phyloP scores from a whole-genome alignment of 2,888 invertebrate genomes.

The Synergus japonicus region DNA sequence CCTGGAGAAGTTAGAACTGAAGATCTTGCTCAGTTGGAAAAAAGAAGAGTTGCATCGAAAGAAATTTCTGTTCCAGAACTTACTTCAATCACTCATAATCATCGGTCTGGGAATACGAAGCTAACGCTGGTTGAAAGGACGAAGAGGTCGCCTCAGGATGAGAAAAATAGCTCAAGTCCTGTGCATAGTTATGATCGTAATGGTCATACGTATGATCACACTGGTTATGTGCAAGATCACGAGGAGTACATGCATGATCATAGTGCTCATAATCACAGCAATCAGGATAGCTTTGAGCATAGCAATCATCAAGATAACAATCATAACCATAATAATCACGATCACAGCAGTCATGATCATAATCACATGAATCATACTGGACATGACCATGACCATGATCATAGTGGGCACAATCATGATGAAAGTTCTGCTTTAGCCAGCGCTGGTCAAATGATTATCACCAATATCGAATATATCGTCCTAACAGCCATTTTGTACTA shows the following conservation, averaged over 20 bases:
- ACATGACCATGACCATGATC: slow-evolving; percentile 45
- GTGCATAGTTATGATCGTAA: slow-evolving; percentile 47
- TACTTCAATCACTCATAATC: slow-evolving; percentile 24
- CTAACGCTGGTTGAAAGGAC: slow-evolving; percentile 55
- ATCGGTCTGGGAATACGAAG: slow-evolving; percentile 53
- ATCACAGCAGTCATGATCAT: slow-evolving; percentile 44
- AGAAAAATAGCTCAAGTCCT: slow-evolving; percentile 45
- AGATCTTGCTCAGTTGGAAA: slow-evolving; percentile 69
- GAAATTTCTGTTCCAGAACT: slow-evolving; percentile 27
- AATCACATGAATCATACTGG: slow-evolving; percentile 23
- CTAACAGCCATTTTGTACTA: slow-evolving; percentile 67
- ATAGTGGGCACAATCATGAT: slow-evolving; percentile 46
- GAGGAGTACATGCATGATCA: slow-evolving; percentile 50
- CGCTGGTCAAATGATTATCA: slow-evolving; percentile 65
- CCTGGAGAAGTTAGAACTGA: slow-evolving; percentile 76
- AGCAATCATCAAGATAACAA: slow-evolving; percentile 47
- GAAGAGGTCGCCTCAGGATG: slow-evolving; percentile 63
- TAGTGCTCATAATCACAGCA: slow-evolving; percentile 43
- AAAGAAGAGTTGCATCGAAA: slow-evolving; percentile 74
- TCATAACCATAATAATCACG: slow-evolving; percentile 50
- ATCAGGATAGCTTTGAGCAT: slow-evolving; percentile 47
- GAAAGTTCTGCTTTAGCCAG: slow-evolving; percentile 55
- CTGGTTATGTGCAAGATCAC: slow-evolving; percentile 48
- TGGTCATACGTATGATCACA: slow-evolving; percentile 53
- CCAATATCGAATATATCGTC: slow-evolving; percentile 68